Conservation (phyloP, 2,113 vertebrate genomes). For the Semicossyphus pulcher region DNA sequence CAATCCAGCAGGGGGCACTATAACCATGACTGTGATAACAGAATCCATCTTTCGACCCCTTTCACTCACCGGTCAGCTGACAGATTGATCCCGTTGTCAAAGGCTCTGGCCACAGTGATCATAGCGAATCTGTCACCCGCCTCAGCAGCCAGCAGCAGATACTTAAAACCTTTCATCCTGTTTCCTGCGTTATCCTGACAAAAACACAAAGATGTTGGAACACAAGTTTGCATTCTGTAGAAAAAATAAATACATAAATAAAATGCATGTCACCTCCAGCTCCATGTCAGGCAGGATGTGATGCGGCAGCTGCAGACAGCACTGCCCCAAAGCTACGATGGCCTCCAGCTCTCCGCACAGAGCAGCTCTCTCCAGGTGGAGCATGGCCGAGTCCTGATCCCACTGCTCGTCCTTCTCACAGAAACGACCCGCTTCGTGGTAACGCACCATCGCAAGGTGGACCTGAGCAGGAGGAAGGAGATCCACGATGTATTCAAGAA, state of each 20-base stretch:
- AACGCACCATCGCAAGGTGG: slow-evolving; percentile 95
- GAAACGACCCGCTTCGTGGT: slow-evolving; percentile 94
- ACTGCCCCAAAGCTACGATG: slow-evolving; percentile 91
- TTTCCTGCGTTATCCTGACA: slow-evolving; percentile 90
- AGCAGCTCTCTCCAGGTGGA: slow-evolving; percentile 92
- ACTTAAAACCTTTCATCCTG: slow-evolving; percentile 90
- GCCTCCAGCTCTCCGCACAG: slow-evolving; percentile 96
- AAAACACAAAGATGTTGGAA: slow-evolving; percentile 4
- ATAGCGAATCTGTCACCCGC: slow-evolving; percentile 94
- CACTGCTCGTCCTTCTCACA: slow-evolving; percentile 90
- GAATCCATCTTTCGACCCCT: too few relatives aligned
- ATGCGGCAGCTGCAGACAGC: slow-evolving; percentile 92
- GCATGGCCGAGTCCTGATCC: slow-evolving; percentile 91
- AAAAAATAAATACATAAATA: background rate
- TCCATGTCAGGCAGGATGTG: slow-evolving; percentile 90
- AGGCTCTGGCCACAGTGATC: slow-evolving; percentile 93
- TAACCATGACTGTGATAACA: background rate
- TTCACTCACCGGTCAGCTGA: slow-evolving; percentile 87
- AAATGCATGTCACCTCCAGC: slow-evolving; percentile 83
- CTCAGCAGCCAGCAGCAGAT: slow-evolving; percentile 91
- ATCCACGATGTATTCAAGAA: background rate
- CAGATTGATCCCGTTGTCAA: slow-evolving; percentile 89
- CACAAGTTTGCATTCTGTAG: background rate
- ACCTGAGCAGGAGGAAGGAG: slow-evolving; percentile 81
- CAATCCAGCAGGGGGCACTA: slow-evolving; percentile 33